Conservation (phyloP, 2,797 vertebrate genomes). For the Arrhamphus sclerolepis region DNA sequence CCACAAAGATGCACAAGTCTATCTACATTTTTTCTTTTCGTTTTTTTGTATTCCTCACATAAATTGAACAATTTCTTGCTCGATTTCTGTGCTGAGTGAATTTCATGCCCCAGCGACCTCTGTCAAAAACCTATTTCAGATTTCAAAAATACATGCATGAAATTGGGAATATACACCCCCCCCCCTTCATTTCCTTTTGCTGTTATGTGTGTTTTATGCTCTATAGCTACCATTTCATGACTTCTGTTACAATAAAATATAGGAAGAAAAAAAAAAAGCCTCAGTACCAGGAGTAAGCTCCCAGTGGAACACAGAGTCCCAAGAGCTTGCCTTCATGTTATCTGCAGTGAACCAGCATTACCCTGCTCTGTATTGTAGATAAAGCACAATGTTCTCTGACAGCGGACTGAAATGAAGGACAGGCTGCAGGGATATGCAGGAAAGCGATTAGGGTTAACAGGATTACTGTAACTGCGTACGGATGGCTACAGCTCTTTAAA, state of each 20-base stretch:
- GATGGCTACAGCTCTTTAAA: slow-evolving; percentile 69
- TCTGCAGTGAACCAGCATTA: slow-evolving; percentile 53
- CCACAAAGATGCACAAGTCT: background rate
- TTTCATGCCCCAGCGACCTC: slow-evolving; percentile 21
- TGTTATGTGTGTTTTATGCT: background rate
- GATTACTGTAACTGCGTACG: slow-evolving; percentile 78
- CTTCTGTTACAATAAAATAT: slow-evolving; percentile 24
- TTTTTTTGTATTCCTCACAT: slow-evolving; percentile 13
- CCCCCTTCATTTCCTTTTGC: background rate
- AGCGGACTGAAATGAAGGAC: slow-evolving; percentile 47
- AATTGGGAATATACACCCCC: background rate
- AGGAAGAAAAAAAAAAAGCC: slow-evolving; percentile 9
- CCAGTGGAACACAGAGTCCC: slow-evolving; percentile 33
- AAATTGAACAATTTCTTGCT: slow-evolving; percentile 25
- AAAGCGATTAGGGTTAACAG: slow-evolving; percentile 80
- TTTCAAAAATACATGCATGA: slow-evolving; percentile 20
- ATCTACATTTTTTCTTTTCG: background rate
- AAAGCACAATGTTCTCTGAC: slow-evolving; percentile 44
- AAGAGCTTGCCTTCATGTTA: slow-evolving; percentile 39
- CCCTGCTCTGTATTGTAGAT: slow-evolving; percentile 42
- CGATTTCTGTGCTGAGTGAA: slow-evolving; percentile 27
- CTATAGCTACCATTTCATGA: background rate
- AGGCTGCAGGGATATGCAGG: slow-evolving; percentile 67
- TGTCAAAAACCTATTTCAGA: slow-evolving; percentile 24
- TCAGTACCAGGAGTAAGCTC: slow-evolving; percentile 37